Evolutionary conservation across 1,140 invertebrate genomes (phyloP).

Genomic region (Nasonia vitripennis): DNA sequence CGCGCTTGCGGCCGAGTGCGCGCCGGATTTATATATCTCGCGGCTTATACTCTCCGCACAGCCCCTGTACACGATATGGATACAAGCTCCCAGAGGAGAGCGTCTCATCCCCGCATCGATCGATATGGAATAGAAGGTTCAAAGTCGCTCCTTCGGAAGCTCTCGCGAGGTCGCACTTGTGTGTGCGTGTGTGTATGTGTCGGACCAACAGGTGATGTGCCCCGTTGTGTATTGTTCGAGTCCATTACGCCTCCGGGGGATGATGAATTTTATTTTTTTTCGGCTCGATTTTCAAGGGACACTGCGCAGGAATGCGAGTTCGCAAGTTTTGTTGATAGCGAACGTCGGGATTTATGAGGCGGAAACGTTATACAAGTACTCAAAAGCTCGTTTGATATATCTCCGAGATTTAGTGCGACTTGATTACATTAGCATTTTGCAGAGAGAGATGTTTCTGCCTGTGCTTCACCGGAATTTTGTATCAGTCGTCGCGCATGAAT

Average conservation of each 20-base stretch:
- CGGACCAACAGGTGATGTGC: slow-evolving; percentile 17
- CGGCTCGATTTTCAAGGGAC: neutral
- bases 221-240: neutral
- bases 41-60: neutral
- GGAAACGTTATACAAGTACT: no score
- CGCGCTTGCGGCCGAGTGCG: neutral
- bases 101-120: slow-evolving; percentile 40
- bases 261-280: neutral
- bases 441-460: no score
- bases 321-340: neutral
- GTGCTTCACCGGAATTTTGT: no score
- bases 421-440: neutral
- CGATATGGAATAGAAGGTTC: slow-evolving; percentile 51
- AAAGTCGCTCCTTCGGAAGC: slow-evolving; percentile 43
- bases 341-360: neutral
- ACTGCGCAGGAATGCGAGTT: neutral
- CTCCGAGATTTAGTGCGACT: neutral
- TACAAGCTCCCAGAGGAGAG: neutral
- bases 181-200: neutral
- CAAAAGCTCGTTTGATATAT: neutral
- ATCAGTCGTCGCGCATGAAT: no score
- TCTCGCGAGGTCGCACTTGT: slow-evolving; percentile 43
- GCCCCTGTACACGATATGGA: neutral
- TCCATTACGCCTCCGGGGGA: neutral
- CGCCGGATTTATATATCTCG: neutral